These are phyloP conservation scores for Clunio marinus DNA, from an alignment of 2,888 invertebrate species.

Conservation along the genomic window DNA sequence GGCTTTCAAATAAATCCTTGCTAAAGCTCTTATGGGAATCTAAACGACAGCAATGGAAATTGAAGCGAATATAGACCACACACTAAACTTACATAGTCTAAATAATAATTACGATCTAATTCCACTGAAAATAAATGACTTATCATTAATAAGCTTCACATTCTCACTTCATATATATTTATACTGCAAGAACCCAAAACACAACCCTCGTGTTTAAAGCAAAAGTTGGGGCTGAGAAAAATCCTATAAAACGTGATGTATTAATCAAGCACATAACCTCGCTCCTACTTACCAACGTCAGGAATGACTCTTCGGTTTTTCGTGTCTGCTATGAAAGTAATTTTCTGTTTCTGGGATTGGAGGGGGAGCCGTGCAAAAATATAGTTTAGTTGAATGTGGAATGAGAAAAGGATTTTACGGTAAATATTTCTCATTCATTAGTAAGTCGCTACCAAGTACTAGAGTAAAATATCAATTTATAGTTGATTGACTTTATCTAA, in stretches of 20 bases:
- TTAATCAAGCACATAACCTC: constrained; percentile 23
- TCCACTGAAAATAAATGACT: constrained; percentile 10
- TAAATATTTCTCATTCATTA: too few relatives aligned
- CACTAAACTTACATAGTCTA: background rate
- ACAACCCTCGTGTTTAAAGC: too few relatives aligned
- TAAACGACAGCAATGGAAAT: background rate
- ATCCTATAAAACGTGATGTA: constrained; percentile 36
- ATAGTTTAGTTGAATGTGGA: too few relatives aligned
- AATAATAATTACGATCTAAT: constrained; percentile 3
- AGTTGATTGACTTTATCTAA: too few relatives aligned
- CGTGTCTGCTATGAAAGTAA: too few relatives aligned
- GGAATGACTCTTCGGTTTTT: constrained; percentile 11
- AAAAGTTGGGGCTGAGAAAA: too few relatives aligned
- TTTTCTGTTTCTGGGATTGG: too few relatives aligned
- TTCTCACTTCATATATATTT: background rate
- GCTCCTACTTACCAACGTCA: background rate
- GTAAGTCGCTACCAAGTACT: too few relatives aligned
- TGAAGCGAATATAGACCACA: background rate
- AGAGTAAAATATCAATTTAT: too few relatives aligned
- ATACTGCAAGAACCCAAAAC: too few relatives aligned
- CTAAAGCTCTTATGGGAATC: background rate
- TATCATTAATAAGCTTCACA: constrained; percentile 30
- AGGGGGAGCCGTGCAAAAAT: too few relatives aligned
- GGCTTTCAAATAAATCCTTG: background rate
- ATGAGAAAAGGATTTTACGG: too few relatives aligned